Evolutionary conservation across 2,113 vertebrate species (phyloP), one percentile per base, ranked within the genome.

Genomic region (Halcyon malimbica): DNA sequence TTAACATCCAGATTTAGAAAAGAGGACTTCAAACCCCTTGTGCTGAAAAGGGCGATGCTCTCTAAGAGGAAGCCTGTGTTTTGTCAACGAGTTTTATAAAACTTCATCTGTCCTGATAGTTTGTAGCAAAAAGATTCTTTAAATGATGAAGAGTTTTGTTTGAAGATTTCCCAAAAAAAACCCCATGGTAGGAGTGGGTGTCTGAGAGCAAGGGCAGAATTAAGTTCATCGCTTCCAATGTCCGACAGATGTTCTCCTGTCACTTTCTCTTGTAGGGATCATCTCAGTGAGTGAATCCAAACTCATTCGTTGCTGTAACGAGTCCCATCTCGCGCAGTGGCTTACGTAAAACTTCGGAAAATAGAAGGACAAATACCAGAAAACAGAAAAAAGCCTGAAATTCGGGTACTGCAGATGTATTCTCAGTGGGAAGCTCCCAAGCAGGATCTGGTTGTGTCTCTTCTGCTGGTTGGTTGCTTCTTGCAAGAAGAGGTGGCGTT

Each of bases 1-100:
- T 91, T 75, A 91, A 53, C 80, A 84, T 96, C 88, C 77, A 91
- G 91, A 35, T 57, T 83, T 89, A 95, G 83, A 77, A 69, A 89
- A 94, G 6, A 50, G 37, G 76, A 63, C 70, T 93, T 87, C 17
- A 62, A 94, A 95, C 26, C 44, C 46, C 86, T 41, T 42, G 20
- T 60, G 60, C 89, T 91, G 51, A 44, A 93, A 92, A 39, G 39
- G 81, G 37, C 44, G 80, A 50, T 5, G 15, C 5, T 0, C 50
- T 81, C 6, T 2, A 24, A 73, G 59, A 88, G 85, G 90, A 93
- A 90, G 50, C 12, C 13, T 57, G 88, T 31, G 33, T 18, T 86
- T 77, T 83, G 59, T 59, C 85, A 6, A 1, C 10, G 67, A 92
- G 54, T 5, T 57, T 83, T 88, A 35, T 62, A 20, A 67, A 92